Evolutionary conservation across 2,797 vertebrate genomes (phyloP), one percentile per base, ranked within the genome.

Genomic region (Sebastes matsubarae): DNA sequence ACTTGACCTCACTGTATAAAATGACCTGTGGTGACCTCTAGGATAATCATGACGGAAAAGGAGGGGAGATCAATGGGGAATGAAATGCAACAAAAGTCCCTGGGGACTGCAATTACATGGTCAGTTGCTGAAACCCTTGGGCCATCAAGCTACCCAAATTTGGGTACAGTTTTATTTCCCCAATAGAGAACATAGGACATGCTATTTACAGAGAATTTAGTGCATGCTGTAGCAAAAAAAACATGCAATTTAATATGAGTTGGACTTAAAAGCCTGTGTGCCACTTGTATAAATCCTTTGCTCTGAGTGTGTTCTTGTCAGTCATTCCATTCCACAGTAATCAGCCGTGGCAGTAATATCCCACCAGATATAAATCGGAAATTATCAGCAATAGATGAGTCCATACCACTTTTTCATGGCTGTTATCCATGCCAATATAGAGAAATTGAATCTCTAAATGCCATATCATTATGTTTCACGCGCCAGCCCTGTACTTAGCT

Each of bases 391-490:
- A 82, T 74, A 88, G 89, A 89, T 91, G 86, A 80, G 78, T 76
- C 82, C 88, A 65, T 81, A 78, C 71, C 38, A 30, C 73, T 85
- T 83, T 50, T 85, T 80, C 85, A 90, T n/a, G 88, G 81, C 64
- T 81, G 38, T 90, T 93, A 89, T 85, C 70, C 77, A 88, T 73
- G 81, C 73, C 85, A 84, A 88, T 88, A 72, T 67, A 60, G 64
- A 86, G 73, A 84, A 90, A 93, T 91, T 81, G 80, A 90, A 91
- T 89, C 81, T 88, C 80, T 90, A 88, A 92, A 91, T 20, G 55
- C 65, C 86, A 65, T 88, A 57, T 92, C 87, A 92, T 93, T 71
- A 75, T n/a, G 73, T 93, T 90, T 93, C 88, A 90, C 25, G 69
- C 77, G 2, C 58, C 72, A 52, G 76, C 82, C 79, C 65, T 29